Evolutionary conservation across 2,888 invertebrate species (phyloP).

Genomic region (Automeris io): DNA sequence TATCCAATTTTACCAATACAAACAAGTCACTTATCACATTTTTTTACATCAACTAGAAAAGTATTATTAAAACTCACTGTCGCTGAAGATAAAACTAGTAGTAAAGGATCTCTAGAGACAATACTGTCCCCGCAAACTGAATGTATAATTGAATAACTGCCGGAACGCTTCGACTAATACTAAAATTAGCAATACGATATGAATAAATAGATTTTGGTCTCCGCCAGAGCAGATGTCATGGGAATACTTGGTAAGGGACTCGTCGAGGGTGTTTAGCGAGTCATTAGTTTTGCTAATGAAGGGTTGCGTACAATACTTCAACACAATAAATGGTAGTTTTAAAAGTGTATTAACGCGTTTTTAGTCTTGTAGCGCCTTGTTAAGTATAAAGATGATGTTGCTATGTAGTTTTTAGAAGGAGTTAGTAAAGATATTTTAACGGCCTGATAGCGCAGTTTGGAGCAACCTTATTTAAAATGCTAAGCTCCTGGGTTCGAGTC

Average conservation of each 20-base stretch:
- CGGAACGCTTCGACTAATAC: constrained; percentile 69
- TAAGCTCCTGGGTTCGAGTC: too few species aligned
- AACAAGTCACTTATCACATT: too few species aligned
- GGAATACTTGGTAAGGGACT: constrained; percentile 42
- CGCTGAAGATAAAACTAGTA: background rate
- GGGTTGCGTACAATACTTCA: constrained; percentile 44
- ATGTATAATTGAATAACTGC: constrained; percentile 72
- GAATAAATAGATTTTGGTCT: constrained; percentile 69
- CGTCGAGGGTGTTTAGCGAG: constrained; percentile 45
- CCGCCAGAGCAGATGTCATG: constrained; percentile 55
- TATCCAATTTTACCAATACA: too few species aligned
- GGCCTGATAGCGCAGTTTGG: too few species aligned
- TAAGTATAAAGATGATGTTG: constrained; percentile 7
- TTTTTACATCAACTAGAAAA: too few species aligned
- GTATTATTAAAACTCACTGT: too few species aligned
- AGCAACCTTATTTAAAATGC: too few species aligned
- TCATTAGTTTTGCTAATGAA: constrained; percentile 58
- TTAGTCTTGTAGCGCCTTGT: constrained; percentile 5
- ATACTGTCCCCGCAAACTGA: constrained; percentile 61
- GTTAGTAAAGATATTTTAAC: background rate
- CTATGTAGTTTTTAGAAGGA: constrained; percentile 9
- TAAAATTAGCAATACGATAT: constrained; percentile 76
- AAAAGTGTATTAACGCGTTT: constrained; percentile 3
- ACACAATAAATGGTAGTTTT: constrained; percentile 18
- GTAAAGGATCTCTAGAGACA: constrained; percentile 42